Base-by-base conservation (phyloP, 1,140 invertebrate species). In the Macrosteles quadrilineatus region DNA sequence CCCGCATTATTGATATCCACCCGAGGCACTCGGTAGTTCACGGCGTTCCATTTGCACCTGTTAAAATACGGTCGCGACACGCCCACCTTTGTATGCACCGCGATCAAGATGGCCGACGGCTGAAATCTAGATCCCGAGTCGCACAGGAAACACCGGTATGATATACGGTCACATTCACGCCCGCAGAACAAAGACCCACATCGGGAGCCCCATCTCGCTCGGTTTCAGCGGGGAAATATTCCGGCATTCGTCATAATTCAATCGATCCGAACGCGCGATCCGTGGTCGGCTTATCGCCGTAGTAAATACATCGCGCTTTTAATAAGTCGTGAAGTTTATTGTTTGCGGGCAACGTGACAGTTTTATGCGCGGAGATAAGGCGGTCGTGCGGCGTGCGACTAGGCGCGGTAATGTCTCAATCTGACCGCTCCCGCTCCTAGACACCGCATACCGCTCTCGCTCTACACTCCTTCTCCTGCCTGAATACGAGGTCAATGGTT, bases 161-260 rank as follows among this genome's bases (percentile, higher is more conserved):
- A 59, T 59, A 30, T 59, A 59, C 55, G 55, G 27, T 30, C 55
- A 59, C 55, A 30, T 59, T 59, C 55, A 59, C 55, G 55, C 55
- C 55, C 55, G 55, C 2, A 12, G 21, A 59, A 59, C 55, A 59
- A 59, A 59, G 55, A 25, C 47, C 55, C 21, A 14, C 12, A 59
- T 59, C 55, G 23, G 55, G 12, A 25, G 55, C 23, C 55, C 55
- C 23, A 59, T 59, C 55, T 50, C 47, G 14, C 21, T 19, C 6
- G 47, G 47, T 50, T 50, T 50, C 47, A 50, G 47, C 47, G 11
- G 55, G 25, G 47, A 30, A 59, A 25, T 29, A 59, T 29, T 59
- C 55, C 55, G 23, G 55, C 55, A 59, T 59, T 27, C 55, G 55
- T 59, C 55, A 59, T 59, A 59, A 59, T 59, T 59, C 55, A 59